Base-by-base conservation (phyloP, 2,797 vertebrate genomes). In the Odontamblyopus rebecca region DNA sequence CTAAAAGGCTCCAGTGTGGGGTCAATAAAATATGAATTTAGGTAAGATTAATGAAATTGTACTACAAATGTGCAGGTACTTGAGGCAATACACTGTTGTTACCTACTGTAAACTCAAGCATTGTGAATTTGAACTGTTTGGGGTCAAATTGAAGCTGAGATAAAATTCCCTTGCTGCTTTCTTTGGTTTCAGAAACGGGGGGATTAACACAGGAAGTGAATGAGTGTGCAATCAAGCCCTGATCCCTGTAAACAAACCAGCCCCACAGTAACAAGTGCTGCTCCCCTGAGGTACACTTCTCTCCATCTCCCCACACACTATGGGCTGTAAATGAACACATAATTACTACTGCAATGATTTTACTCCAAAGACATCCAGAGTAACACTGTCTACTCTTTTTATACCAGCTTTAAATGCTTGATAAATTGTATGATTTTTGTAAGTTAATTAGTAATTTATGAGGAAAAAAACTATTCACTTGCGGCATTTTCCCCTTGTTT, bases 141-240 rank as follows among this genome's bases (percentile, higher is more conserved):
- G 84, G 89, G 81, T 82, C 72, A 88, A 88, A 79, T 23, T 51
- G 11, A 85, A 78, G 86, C 81, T 86, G 81, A 83, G 84, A 68
- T 85, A 70, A 86, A 86, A 82, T 78, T 66, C 71, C 44, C 67
- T 54, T 71, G 67, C 72, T 75, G 72, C 44, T 48, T 68, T 74
- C 5, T 69, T 78, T 71, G 63, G 68, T 70, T 76, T 72, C 60
- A 27, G 69, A 86, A 88, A 82, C 76, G 69, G 85, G 81, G 88
- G 88, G 78, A 91, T 91, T 86, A 90, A 89, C 83, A 82, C 88
- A 88, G 91, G 92, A 95, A 91, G 90, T 75, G 79, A 79, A 79
- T 72, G 87, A 90, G 81, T 78, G 84, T 72, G 81, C 86, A 90
- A 88, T 91, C 86, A 90, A 89, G 87, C 75, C 19, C 60, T 35